Base-by-base conservation (phyloP, 2,113 vertebrate species). In the Rhodinocichla rosea region DNA sequence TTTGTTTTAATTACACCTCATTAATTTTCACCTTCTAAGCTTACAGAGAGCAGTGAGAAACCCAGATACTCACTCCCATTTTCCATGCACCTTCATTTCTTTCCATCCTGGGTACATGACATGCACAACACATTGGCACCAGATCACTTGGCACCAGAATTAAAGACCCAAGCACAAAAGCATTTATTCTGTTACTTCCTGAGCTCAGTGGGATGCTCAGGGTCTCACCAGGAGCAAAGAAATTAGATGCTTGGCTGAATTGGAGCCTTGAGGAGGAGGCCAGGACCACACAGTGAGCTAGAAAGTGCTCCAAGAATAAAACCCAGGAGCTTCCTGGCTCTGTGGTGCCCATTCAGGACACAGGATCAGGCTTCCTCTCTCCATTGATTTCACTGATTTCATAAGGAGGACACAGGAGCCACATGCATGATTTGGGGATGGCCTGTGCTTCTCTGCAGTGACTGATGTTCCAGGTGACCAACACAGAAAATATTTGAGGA, bases 1-100 rank as follows among this genome's bases (percentile, higher is more conserved):
- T 94, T 73, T 91, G 21, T 47, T 94, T 92, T 84, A 92, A 91
- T 89, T 84, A 39, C 35, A 56, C 15, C 28, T 89, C 91, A 78
- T 83, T 83, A 33, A 52, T 78, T 89, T 89, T 89, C 47, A 2
- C 42, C 23, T 87, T 67, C 69, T 30, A 21, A 78, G 59, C 60
- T 65, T 83, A 35, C 37, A 65, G 65, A 77, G 7, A 28, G 27
- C 65, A 92, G 33, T 1, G 33, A 81, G 69, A 84, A 94, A 63
- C 42, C 27, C 93, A 84, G 74, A 59, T 3, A 22, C 16, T 80
- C 59, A 18, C 21, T 47, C 85, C 40, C 33, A 35, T 70, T 78
- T 92, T 67, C 75, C 64, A 59, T 30, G 21, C 22, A 63, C 14
- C 4, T 63, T 78, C 4, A 2, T 62, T 11, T 18, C 42, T 82